These are phyloP conservation scores for Alethe diademata DNA, from an alignment of 2,113 vertebrate species.

Conservation along the genomic window DNA sequence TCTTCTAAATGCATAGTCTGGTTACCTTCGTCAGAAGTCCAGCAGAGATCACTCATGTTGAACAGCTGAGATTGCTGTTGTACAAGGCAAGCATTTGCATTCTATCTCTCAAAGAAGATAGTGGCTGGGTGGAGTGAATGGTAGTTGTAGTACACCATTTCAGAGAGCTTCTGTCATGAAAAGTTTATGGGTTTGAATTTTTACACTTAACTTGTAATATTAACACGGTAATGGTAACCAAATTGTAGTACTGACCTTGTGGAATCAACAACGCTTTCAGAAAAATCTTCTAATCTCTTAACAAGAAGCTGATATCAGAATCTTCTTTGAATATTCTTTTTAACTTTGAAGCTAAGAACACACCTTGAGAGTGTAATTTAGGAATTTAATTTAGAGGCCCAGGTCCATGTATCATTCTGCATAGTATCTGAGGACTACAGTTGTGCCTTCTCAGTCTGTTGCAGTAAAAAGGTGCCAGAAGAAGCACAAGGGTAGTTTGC, in stretches of 20 bases:
- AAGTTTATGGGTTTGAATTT: not conserved
- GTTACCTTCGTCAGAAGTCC: not conserved
- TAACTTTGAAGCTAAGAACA: not conserved
- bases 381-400: not conserved
- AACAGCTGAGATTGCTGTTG: not conserved
- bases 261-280: not conserved
- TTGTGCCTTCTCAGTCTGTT: not conserved
- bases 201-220: not conserved
- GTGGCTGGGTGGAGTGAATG: not conserved
- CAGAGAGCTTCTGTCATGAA: not conserved
- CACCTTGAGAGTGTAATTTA: not conserved
- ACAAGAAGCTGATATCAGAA: not conserved
- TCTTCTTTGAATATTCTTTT: not conserved
- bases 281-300: not conserved
- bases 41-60: not conserved
- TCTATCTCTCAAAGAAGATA: not conserved
- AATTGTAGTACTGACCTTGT: not conserved
- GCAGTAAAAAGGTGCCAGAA: not conserved
- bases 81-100: not conserved
- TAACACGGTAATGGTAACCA: not conserved
- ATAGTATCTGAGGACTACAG: not conserved
- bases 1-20: not conserved
- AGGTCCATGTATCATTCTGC: not conserved
- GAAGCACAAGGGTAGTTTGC: not conserved
- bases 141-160: not conserved